Conservation (phyloP, 64 coral and sea anemone genomes). For the Stichodactyla mertensii region DNA sequence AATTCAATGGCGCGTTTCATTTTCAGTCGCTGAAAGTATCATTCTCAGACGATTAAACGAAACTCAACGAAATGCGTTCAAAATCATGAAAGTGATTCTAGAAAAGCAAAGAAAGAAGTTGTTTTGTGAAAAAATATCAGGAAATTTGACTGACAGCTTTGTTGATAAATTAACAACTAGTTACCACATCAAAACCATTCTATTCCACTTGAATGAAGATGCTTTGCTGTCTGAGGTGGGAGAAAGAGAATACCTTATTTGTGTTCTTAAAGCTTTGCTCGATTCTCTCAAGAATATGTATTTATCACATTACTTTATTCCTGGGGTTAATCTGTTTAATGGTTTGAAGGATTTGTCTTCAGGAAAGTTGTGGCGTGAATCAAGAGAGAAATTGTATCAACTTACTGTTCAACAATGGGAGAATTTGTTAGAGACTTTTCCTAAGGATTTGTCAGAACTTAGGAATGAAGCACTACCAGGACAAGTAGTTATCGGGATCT, state of each 20-base stretch:
- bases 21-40: slow-evolving; percentile 5
- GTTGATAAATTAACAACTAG: neutral
- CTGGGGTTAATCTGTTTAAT: neutral
- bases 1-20: neutral
- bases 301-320: neutral
- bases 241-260: slow-evolving; percentile 11
- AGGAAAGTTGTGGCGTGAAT: neutral
- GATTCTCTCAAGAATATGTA: neutral
- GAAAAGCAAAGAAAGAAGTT: neutral
- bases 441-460: neutral
- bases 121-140: neutral
- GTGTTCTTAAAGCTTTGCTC: neutral
- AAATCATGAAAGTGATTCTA: neutral
- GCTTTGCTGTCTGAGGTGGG: neutral
- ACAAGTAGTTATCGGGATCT: neutral
- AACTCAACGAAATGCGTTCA: neutral
- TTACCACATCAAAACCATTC: neutral
- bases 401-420: neutral
- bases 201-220: slow-evolving; percentile 6
- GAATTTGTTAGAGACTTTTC: neutral
- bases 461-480: neutral
- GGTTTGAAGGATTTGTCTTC: neutral
- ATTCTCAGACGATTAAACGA: neutral
- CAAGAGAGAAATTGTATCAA: neutral
- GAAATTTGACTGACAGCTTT: neutral